Percentiles rank a stretch among this genome's conserved stretches.
phyloP scores from a whole-genome alignment of 2,888 invertebrate species.

The Cabera pusaria region DNA sequence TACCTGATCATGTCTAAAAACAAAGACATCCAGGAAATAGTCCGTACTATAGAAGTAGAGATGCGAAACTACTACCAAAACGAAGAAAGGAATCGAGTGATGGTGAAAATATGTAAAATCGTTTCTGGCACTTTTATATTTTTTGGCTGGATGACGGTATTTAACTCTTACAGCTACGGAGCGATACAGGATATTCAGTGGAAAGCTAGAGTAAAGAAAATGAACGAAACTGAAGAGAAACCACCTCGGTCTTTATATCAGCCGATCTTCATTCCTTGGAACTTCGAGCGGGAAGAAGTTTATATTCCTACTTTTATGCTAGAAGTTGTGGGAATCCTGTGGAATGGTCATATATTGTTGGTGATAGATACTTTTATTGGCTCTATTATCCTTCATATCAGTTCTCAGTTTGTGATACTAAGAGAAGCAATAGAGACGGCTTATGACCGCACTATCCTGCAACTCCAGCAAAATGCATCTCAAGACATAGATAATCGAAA shows the following conservation, averaged over 20 bases:
- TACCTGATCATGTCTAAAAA: conserved; percentile 72
- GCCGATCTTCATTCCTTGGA: conserved; percentile 74
- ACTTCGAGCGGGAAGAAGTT: conserved; percentile 56
- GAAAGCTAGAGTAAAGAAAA: conserved; percentile 51
- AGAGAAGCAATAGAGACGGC: conserved; percentile 65
- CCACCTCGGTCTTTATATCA: conserved; percentile 64
- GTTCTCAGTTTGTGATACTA: conserved; percentile 63
- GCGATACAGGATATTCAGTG: conserved; percentile 64
- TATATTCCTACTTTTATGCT: conserved; percentile 64
- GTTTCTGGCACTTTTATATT: conserved; percentile 63
- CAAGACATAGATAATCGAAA: too few species aligned
- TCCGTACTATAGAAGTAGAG: conserved; percentile 59
- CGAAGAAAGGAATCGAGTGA: conserved; percentile 47
- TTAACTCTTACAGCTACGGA: conserved; percentile 65
- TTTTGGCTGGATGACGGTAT: conserved; percentile 74
- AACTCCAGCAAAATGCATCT: too few species aligned
- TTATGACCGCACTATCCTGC: conserved; percentile 59
- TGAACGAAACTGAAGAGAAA: conserved; percentile 49
- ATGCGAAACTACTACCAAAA: conserved; percentile 67
- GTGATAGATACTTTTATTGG: conserved; percentile 73
- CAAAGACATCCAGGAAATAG: conserved; percentile 64
- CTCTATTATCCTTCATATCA: conserved; percentile 71
- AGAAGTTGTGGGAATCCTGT: conserved; percentile 67
- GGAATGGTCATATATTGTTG: conserved; percentile 78
- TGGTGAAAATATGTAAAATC: conserved; percentile 56